Percentiles rank a stretch among this genome's conserved stretches.
Evolutionary conservation across 2,888 invertebrate genomes (phyloP).

Genomic region (Parapristionchus giblindavisi): DNA sequence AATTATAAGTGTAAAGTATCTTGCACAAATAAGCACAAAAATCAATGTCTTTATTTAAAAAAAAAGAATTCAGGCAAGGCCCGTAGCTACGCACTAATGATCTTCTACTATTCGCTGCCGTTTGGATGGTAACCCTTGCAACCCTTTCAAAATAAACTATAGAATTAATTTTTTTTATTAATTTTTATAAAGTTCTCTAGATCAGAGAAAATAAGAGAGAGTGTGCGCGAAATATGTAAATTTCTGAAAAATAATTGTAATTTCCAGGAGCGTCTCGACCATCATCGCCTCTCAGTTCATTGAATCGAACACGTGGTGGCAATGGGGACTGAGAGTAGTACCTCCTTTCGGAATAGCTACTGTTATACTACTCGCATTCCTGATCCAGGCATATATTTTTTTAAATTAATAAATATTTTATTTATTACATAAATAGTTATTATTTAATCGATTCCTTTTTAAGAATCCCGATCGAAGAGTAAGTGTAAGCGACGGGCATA

Average conservation of each 20-base stretch:
- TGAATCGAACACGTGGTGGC: conserved; percentile 1
- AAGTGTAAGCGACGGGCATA: neutral
- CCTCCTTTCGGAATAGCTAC: conserved; percentile 23
- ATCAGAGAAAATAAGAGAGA: neutral
- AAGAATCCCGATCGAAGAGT: conserved; percentile 4
- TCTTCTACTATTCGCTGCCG: conserved; percentile 35
- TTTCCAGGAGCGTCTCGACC: conserved; percentile 31
- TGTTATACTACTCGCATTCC: conserved; percentile 5
- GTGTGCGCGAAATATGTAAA: neutral
- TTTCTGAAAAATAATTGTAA: neutral
- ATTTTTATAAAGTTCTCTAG: neutral
- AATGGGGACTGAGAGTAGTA: conserved; percentile 36
- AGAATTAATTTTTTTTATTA: neutral
- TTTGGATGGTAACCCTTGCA: conserved; percentile 29
- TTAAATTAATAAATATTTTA: neutral
- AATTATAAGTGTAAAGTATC: no score
- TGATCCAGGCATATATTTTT: neutral
- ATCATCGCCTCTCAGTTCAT: conserved; percentile 28
- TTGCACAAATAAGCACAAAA: neutral
- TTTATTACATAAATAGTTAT: neutral
- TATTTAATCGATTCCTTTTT: no score
- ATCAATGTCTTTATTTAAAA: neutral
- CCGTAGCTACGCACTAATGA: conserved; percentile 30
- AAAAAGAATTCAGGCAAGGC: neutral
- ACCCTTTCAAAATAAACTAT: neutral